Base-by-base conservation (phyloP, 2,797 vertebrate species). In the Ptychadena robeensis region DNA sequence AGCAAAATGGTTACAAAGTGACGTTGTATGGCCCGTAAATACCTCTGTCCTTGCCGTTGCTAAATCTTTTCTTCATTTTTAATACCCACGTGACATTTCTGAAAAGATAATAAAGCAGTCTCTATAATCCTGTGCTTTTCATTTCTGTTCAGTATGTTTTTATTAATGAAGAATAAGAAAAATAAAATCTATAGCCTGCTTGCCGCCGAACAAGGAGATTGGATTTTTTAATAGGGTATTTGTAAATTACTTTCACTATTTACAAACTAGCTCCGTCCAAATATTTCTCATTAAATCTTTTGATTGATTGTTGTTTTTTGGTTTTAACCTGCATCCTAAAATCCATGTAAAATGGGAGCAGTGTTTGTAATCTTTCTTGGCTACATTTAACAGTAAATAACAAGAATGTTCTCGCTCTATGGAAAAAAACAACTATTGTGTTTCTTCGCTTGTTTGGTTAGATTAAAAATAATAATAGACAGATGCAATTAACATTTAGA, bases 191-290 rank as follows among this genome's bases (percentile, higher is more conserved):
- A 79, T 84, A 84, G 82, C 34, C 70, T 63, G 71, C 37, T 80
- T 85, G 53, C 48, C 30, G 71, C 71, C n/a, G 64, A 79, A 85
- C 69, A 75, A 15, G 44, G 37, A 85, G 82, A 84, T 84, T 84
- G 82, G 48, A 85, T 85, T 85, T 85, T n/a, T 85, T 85, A 85
- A 85, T 85, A 65, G 48, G 70, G 35, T 68, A 80, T 85, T 85
- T 85, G 77, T 74, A 85, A 85, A 85, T 85, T 74, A 75, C 77
- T 75, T 70, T 85, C 31, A 44, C 48, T 80, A 75, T 80, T 85
- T 79, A 85, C 71, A 85, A 85, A 85, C 70, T 70, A 75, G 67
- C 79, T 84, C 64, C 67, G 44, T 64, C 82, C 65, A 79, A 73
- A 79, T 66, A 66, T 37, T 78, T 65, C 75, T 63, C 82, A 79